A percentile compares a stretch with the other conserved stretches of the same genome.
phyloP scores from a whole-genome alignment of 1,140 invertebrate species.

The Drosophila aff. region DNA sequence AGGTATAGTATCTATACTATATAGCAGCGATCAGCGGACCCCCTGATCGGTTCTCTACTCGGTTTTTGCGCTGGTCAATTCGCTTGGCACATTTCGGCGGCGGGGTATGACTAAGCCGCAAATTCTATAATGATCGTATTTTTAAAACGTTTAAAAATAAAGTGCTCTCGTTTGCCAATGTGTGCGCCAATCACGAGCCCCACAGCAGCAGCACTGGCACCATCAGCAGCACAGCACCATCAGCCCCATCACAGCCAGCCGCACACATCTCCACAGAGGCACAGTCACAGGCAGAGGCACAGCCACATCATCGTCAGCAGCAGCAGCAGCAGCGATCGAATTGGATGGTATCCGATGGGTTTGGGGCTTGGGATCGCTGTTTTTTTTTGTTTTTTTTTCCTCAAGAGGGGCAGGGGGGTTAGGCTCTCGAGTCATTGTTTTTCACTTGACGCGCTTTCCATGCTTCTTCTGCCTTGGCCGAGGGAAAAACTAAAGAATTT shows the following conservation, averaged over 20 bases:
- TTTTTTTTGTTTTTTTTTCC: background rate
- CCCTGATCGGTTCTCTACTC: conserved; percentile 7
- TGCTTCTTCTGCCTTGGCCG: conserved; percentile 10
- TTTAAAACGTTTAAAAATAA: conserved; percentile 83
- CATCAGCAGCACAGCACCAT: background rate
- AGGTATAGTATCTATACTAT: background rate
- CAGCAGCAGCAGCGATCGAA: conserved; percentile 17
- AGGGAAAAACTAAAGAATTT: conserved; percentile 35
- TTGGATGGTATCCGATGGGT: conserved; percentile 9
- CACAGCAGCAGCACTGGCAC: conserved; percentile 14
- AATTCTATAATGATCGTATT: conserved; percentile 80
- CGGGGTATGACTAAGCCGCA: conserved; percentile 75
- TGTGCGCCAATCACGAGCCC: conserved; percentile 79
- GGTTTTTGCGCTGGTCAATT: conserved; percentile 62
- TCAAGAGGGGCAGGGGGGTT: background rate
- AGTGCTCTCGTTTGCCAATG: conserved; percentile 82
- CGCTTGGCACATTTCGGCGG: conserved; percentile 58
- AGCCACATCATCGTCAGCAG: conserved; percentile 13
- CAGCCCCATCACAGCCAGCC: conserved; percentile 18
- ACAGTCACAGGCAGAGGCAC: background rate
- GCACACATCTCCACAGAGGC: conserved; percentile 6
- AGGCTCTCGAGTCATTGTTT: conserved; percentile 42
- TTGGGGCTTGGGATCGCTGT: conserved; percentile 7
- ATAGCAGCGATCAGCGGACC: conserved; percentile 1
- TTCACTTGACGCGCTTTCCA: conserved; percentile 38